Evolutionary conservation across 1,140 invertebrate species (phyloP).

Genomic region (Philotrypesis tridentata): DNA sequence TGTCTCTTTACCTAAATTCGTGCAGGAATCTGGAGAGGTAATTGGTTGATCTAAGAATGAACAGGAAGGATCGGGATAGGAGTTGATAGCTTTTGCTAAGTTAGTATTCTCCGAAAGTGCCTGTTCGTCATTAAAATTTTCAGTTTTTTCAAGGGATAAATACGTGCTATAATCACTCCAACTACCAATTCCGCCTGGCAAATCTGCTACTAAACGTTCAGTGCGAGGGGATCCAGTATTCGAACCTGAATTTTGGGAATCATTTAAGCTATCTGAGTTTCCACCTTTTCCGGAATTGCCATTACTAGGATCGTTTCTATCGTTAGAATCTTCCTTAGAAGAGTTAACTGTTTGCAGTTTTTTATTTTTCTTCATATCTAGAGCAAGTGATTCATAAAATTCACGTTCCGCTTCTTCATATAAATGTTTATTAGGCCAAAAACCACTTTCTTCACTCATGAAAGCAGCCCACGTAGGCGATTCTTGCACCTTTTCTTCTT

Average conservation of each 20-base stretch:
- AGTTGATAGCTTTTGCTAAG: slow-evolving; percentile 41
- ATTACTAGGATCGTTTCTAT: slow-evolving; percentile 77
- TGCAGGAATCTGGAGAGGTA: slow-evolving; percentile 56
- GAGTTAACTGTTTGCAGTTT: background rate
- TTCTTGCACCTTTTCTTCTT: slow-evolving; percentile 23
- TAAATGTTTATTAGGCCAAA: slow-evolving; percentile 77
- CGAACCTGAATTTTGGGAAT: background rate
- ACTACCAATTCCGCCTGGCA: slow-evolving; percentile 85
- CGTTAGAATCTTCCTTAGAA: slow-evolving; percentile 60
- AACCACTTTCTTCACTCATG: slow-evolving; percentile 72
- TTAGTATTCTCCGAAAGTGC: slow-evolving; percentile 33
- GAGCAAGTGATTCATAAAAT: slow-evolving; percentile 71
- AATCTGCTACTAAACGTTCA: slow-evolving; percentile 81
- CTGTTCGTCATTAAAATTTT: slow-evolving; percentile 50
- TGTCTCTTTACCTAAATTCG: slow-evolving; percentile 68
- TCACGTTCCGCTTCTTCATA: slow-evolving; percentile 79
- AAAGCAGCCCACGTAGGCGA: slow-evolving; percentile 50
- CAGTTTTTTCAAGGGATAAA: slow-evolving; percentile 72
- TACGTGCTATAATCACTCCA: slow-evolving; percentile 90
- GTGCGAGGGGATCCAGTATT: slow-evolving; percentile 63
- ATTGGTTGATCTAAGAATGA: slow-evolving; percentile 29
- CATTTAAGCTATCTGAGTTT: background rate
- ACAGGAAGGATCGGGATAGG: slow-evolving; percentile 53
- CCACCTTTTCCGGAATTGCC: slow-evolving; percentile 72
- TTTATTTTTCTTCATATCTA: slow-evolving; percentile 54